phyloP scores from a whole-genome alignment of 2,888 invertebrate species.

The Vanessa cardui region DNA sequence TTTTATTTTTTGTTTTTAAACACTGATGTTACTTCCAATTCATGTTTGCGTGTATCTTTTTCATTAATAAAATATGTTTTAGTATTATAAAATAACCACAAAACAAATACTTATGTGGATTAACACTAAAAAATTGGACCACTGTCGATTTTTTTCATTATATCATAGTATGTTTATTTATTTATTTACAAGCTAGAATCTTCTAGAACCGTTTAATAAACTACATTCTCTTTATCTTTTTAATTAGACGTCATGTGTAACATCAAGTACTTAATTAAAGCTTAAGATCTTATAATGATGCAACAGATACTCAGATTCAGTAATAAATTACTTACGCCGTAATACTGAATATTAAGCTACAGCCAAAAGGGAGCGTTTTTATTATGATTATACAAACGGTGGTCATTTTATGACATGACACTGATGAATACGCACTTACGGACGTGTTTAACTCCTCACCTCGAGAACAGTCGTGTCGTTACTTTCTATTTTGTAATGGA shows the following conservation, averaged over 20 bases:
- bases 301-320: conserved; percentile 19
- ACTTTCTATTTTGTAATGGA: conserved; percentile 13
- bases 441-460: conserved; percentile 27
- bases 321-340: conserved; percentile 12
- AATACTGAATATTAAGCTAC: conserved; percentile 28
- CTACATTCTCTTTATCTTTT: too few relatives aligned
- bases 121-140: too few relatives aligned
- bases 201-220: too few relatives aligned
- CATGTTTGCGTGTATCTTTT: conserved; percentile 7
- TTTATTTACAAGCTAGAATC: too few relatives aligned
- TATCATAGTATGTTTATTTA: too few relatives aligned
- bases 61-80: neutral
- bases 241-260: too few relatives aligned
- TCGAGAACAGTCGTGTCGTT: conserved; percentile 23
- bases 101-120: too few relatives aligned
- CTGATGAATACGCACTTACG: conserved; percentile 30
- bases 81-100: too few relatives aligned
- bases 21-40: conserved; percentile 4
- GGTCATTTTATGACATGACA: conserved; percentile 32
- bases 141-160: too few relatives aligned
- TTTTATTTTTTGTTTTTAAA: conserved; percentile 32
- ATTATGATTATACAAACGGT: conserved; percentile 21
- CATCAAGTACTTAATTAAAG: neutral
- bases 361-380: conserved; percentile 29
- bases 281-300: neutral